These are phyloP conservation scores for Xenentodon cancila DNA, from an alignment of 2,797 vertebrate species.

Conservation along the genomic window DNA sequence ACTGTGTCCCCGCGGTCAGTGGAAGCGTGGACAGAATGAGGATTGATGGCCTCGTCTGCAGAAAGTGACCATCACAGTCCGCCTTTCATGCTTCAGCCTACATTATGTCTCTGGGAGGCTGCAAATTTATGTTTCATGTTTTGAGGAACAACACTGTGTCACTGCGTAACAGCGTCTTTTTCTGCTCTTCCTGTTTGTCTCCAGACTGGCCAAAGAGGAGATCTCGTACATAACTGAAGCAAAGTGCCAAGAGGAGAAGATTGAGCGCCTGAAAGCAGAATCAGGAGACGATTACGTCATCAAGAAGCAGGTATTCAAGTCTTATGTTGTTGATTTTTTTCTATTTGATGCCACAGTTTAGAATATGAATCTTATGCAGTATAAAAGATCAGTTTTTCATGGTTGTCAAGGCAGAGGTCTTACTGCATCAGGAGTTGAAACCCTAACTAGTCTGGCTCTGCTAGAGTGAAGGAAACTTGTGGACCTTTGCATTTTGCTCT, in stretches of 20 bases:
- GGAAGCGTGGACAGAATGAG: constrained; percentile 44
- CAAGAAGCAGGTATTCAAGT: constrained; percentile 90
- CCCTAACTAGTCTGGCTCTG: too few species aligned
- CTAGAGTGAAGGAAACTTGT: too few species aligned
- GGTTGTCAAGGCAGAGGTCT: too few species aligned
- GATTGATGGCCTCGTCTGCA: constrained; percentile 56
- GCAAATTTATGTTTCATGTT: constrained; percentile 17
- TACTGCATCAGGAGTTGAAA: too few species aligned
- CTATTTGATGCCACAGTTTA: too few species aligned
- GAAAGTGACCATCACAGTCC: constrained; percentile 63
- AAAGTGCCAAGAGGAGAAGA: constrained; percentile 91
- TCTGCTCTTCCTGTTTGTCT: constrained; percentile 11
- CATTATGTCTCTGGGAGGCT: constrained; percentile 52
- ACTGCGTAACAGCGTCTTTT: constrained; percentile 4
- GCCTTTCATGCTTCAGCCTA: constrained; percentile 29
- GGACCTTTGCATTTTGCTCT: too few species aligned
- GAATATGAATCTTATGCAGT: too few species aligned
- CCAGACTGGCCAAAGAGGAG: constrained; percentile 93
- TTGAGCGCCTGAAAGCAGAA: constrained; percentile 91
- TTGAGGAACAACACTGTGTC: constrained; percentile 30
- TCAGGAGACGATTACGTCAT: constrained; percentile 88
- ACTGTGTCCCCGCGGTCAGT: constrained; percentile 51
- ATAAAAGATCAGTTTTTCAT: too few species aligned
- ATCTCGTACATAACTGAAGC: constrained; percentile 90
- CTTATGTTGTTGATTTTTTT: not conserved